Evolutionary conservation across 2,113 vertebrate genomes (phyloP).

Genomic region (Hypomesus transpacificus): DNA sequence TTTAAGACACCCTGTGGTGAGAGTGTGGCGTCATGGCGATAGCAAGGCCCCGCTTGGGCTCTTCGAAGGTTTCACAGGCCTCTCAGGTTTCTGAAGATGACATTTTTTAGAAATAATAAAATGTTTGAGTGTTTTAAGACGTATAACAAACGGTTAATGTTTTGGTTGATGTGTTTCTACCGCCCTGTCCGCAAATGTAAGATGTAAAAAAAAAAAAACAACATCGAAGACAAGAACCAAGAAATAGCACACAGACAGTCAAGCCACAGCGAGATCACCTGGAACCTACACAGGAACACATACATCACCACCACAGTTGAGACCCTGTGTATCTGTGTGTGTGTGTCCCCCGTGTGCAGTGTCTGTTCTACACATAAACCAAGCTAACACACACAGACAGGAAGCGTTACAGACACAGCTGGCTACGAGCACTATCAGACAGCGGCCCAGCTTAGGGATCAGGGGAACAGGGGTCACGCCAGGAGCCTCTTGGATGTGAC

Average conservation of each 20-base stretch:
- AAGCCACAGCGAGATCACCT: neutral
- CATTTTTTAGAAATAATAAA: no score
- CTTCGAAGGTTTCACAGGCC: neutral
- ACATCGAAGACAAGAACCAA: slow-evolving; percentile 28
- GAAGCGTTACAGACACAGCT: slow-evolving; percentile 17
- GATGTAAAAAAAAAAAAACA: slow-evolving; percentile 44
- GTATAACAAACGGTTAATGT: no score
- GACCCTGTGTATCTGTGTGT: no score
- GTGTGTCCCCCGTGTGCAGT: neutral
- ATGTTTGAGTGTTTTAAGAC: no score
- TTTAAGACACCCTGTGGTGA: neutral
- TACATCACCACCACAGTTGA: no score
- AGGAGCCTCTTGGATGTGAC: slow-evolving; percentile 2
- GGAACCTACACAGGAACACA: no score
- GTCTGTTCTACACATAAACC: slow-evolving; percentile 13
- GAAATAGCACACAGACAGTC: slow-evolving; percentile 34
- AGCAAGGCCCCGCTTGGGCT: neutral
- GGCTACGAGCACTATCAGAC: slow-evolving; percentile 38
- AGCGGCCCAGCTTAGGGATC: slow-evolving; percentile 61
- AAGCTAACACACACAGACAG: slow-evolving; percentile 19
- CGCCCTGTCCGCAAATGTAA: neutral
- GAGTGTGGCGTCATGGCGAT: neutral
- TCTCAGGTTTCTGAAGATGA: slow-evolving; percentile 45
- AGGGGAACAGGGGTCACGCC: neutral
- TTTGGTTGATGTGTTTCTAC: no score